phyloP scores from a whole-genome alignment of 2,888 invertebrate genomes.

The Sphinx pinastri region DNA sequence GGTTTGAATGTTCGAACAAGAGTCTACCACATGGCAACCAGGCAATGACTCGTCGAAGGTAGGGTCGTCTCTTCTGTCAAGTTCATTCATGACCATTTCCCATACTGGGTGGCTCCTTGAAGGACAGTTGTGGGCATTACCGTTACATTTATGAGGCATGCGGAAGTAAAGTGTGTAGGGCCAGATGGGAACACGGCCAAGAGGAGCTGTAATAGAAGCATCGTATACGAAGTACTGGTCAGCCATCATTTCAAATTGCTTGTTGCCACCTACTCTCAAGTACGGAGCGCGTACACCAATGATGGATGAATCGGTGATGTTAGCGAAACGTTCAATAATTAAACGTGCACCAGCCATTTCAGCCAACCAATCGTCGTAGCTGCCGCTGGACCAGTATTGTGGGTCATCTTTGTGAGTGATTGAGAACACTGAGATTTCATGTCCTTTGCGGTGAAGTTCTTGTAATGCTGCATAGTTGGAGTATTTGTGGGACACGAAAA shows the following conservation, averaged over 20 bases:
- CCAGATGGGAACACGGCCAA: constrained; percentile 96
- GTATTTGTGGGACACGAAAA: constrained; percentile 96
- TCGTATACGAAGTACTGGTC: constrained; percentile 98
- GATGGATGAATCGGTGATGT: constrained; percentile 95
- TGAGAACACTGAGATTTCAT: constrained; percentile 96
- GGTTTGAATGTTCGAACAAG: constrained; percentile 95
- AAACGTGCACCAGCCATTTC: constrained; percentile 96
- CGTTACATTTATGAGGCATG: constrained; percentile 97
- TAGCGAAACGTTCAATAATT: constrained; percentile 94
- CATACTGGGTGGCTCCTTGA: constrained; percentile 95
- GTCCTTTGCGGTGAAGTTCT: constrained; percentile 94
- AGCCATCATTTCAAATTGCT: constrained; percentile 98
- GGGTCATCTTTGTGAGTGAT: constrained; percentile 96
- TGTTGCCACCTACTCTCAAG: constrained; percentile 95
- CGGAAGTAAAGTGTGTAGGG: constrained; percentile 98
- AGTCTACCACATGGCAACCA: constrained; percentile 97
- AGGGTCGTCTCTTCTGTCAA: constrained; percentile 96
- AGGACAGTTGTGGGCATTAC: constrained; percentile 96
- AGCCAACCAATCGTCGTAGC: constrained; percentile 96
- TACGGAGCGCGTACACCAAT: constrained; percentile 95
- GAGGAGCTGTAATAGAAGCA: constrained; percentile 95
- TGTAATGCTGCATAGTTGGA: constrained; percentile 95
- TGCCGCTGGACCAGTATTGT: constrained; percentile 94
- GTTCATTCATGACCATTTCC: constrained; percentile 98
- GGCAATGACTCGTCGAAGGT: constrained; percentile 96